Base-by-base conservation (phyloP, 2,888 invertebrate genomes). In the Unio pictorum region DNA sequence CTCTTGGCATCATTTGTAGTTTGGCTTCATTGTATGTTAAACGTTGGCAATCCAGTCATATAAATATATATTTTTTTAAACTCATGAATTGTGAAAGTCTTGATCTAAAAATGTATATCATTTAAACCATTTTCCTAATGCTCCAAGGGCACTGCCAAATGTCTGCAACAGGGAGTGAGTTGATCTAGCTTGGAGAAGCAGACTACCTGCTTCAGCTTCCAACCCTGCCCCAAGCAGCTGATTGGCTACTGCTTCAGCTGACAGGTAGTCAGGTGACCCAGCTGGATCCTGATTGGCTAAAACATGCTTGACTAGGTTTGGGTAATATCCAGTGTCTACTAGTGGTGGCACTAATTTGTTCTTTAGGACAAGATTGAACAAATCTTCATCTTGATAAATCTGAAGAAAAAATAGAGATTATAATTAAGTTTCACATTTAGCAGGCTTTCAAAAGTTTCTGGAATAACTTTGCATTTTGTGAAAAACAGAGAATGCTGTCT, bases 121-220 rank as follows among this genome's bases (percentile, higher is more conserved):
- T 65, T 83, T 84, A 54, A 86, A 78, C 85, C 84, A 85, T 69
- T 82, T 80, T n/a, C 75, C 68, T 18, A 84, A 61, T 26, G 81
- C 75, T 20, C 78, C 76, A 18, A 86, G 64, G 34, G 87, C 87
- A 26, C 86, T 78, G 64, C 83, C 83, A 74, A 88, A 86, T 5
- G 86, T 88, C 61, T 84, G 82, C 7, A 88, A 74, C 64, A 81
- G 26, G 7, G 84, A 78, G 72, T 85, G 87, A 28, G 82, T 79
- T 18, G 86, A 80, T 67, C 80, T 80, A n/a, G 82, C 79, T 67
- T 82, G 82, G 61, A 85, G 69, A 58, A 84, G 66, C 55, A 89
- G 76, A 45, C 84, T 81, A 6, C 86, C 87, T 17, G 88, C 88
- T 72, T 88, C 88, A 20, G 84, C 84, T 57, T 79, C 75, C 70